These are phyloP conservation scores for Enteromius afrohamiltoni DNA, from an alignment of 2,797 vertebrate genomes.

Conservation along the genomic window DNA sequence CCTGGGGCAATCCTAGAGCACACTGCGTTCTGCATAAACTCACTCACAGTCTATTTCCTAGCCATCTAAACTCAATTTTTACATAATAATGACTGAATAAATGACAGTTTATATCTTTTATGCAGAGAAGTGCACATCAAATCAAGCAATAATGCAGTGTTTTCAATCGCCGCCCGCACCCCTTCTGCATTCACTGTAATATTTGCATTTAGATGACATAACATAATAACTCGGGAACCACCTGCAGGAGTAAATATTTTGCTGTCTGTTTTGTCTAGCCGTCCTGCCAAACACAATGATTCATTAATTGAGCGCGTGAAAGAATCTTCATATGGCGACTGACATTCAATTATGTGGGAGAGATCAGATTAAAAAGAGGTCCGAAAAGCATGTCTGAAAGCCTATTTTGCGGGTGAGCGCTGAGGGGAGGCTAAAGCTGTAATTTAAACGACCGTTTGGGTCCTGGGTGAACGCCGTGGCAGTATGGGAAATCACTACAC, in stretches of 20 bases:
- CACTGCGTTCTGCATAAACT: background rate
- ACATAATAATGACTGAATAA: constrained; percentile 77
- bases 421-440: constrained; percentile 66
- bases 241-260: constrained; percentile 82
- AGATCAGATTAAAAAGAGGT: constrained; percentile 77
- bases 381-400: constrained; percentile 75
- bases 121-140: constrained; percentile 79
- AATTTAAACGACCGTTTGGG: constrained; percentile 76
- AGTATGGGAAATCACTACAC: constrained; percentile 73
- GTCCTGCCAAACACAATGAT: constrained; percentile 70
- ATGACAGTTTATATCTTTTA: constrained; percentile 80
- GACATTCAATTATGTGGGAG: constrained; percentile 83
- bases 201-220: constrained; percentile 87
- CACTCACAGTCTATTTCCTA: constrained; percentile 50
- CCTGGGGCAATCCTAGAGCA: constrained; percentile 39
- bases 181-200: constrained; percentile 64
- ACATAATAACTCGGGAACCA: constrained; percentile 78
- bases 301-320: constrained; percentile 80
- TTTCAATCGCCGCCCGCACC: constrained; percentile 71
- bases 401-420: constrained; percentile 68
- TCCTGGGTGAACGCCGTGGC: constrained; percentile 67
- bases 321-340: constrained; percentile 80
- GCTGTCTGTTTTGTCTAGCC: constrained; percentile 75
- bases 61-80: constrained; percentile 67
- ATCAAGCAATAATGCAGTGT: constrained; percentile 79